These are phyloP conservation scores for Trichacis sp. DNA, from an alignment of 2,888 invertebrate genomes.

Conservation along the genomic window DNA sequence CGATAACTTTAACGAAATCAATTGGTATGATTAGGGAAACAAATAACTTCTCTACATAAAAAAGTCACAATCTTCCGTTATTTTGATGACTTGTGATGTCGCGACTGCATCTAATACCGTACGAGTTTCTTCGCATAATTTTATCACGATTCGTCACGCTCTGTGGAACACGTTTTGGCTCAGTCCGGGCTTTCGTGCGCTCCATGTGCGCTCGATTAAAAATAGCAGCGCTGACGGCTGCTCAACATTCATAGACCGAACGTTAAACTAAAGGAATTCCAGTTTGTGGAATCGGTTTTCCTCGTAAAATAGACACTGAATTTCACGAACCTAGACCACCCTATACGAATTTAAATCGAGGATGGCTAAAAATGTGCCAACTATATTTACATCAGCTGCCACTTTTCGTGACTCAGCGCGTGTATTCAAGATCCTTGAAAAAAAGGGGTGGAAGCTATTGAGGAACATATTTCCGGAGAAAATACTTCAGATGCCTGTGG, in stretches of 20 bases:
- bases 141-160: constrained; percentile 40
- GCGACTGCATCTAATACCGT: constrained; percentile 20
- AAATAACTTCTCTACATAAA: too few relatives aligned
- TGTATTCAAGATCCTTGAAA: neutral
- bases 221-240: constrained; percentile 33
- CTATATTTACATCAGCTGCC: neutral
- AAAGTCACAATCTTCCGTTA: neutral
- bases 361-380: neutral
- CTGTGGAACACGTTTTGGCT: constrained; percentile 28
- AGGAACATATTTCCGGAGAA: too few relatives aligned
- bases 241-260: constrained; percentile 33
- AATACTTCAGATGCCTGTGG: too few relatives aligned
- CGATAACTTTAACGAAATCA: too few relatives aligned
- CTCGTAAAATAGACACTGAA: neutral
- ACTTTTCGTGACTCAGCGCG: neutral
- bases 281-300: neutral
- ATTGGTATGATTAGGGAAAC: too few relatives aligned
- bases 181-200: constrained; percentile 34
- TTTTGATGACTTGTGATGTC: constrained; percentile 16
- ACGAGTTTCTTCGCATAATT: constrained; percentile 36
- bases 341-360: neutral
- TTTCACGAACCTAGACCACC: neutral
- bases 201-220: constrained; percentile 42
- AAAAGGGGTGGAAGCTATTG: neutral
- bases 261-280: constrained; percentile 24